A percentile compares a stretch with the other conserved stretches of the same genome.
phyloP scores from a whole-genome alignment of 2,888 invertebrate species.

The Oscheius sp. region DNA sequence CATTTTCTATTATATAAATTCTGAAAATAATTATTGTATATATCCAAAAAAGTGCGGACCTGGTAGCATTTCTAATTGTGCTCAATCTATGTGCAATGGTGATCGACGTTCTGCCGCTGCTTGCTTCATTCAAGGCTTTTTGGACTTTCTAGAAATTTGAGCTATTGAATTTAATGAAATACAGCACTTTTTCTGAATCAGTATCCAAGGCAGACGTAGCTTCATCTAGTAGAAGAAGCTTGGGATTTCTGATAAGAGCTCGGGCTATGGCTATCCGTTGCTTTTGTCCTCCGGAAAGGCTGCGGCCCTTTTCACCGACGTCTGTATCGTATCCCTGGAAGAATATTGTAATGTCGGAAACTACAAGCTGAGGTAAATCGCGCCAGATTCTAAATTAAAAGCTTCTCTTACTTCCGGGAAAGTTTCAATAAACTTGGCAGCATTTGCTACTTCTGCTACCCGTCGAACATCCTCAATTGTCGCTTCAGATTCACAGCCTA shows the following conservation, averaged over 20 bases:
- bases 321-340: conserved; percentile 35
- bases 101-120: conserved; percentile 51
- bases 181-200: conserved; percentile 44
- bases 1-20: conserved; percentile 54
- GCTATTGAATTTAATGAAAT: too few relatives aligned
- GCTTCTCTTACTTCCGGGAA: conserved; percentile 40
- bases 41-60: background rate
- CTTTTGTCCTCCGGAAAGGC: conserved; percentile 58
- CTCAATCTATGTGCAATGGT: conserved; percentile 52
- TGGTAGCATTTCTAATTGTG: conserved; percentile 32
- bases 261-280: conserved; percentile 60
- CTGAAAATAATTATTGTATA: conserved; percentile 35
- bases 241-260: conserved; percentile 50
- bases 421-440: conserved; percentile 53
- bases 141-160: conserved; percentile 43
- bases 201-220: conserved; percentile 58
- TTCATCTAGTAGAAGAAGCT: conserved; percentile 58
- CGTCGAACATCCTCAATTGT: conserved; percentile 45
- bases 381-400: background rate
- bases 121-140: conserved; percentile 47
- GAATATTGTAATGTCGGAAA: too few relatives aligned
- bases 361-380: too few relatives aligned
- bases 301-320: conserved; percentile 42
- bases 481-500: conserved; percentile 45
- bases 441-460: conserved; percentile 54